These are phyloP conservation scores for Polyodon spathula DNA, from an alignment of 2,113 vertebrate genomes.

Conservation along the genomic window DNA sequence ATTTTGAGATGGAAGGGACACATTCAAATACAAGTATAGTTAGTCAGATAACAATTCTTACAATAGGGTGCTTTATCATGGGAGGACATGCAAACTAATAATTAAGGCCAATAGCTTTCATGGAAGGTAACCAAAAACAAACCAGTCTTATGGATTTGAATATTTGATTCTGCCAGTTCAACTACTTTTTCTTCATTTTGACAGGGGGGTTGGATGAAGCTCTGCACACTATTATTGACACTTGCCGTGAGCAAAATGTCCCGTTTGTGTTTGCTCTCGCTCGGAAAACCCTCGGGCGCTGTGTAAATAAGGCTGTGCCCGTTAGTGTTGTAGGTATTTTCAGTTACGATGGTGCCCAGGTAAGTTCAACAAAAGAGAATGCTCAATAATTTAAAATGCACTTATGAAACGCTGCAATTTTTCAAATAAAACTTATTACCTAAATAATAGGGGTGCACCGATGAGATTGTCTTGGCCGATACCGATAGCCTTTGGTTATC, in stretches of 20 bases:
- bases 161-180: background rate
- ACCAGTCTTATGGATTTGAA: background rate
- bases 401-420: too few species aligned
- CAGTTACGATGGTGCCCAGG: constrained; percentile 95
- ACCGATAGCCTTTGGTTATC: too few species aligned
- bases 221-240: constrained; percentile 80
- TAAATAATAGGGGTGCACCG: too few species aligned
- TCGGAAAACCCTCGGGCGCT: constrained; percentile 84
- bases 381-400: too few species aligned
- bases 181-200: background rate
- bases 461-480: too few species aligned
- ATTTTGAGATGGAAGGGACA: background rate
- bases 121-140: background rate
- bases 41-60: background rate
- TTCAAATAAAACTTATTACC: too few species aligned
- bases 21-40: background rate
- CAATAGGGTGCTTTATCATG: background rate
- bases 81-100: background rate
- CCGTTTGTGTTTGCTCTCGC: constrained; percentile 91
- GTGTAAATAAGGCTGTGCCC: constrained; percentile 88
- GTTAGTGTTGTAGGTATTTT: constrained; percentile 97
- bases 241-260: constrained; percentile 78
- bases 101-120: background rate
- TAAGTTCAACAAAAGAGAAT: constrained; percentile 41
- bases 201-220: constrained; percentile 91